Conservation (phyloP, 2,888 invertebrate species). For the Oconnorella tubifera region DNA sequence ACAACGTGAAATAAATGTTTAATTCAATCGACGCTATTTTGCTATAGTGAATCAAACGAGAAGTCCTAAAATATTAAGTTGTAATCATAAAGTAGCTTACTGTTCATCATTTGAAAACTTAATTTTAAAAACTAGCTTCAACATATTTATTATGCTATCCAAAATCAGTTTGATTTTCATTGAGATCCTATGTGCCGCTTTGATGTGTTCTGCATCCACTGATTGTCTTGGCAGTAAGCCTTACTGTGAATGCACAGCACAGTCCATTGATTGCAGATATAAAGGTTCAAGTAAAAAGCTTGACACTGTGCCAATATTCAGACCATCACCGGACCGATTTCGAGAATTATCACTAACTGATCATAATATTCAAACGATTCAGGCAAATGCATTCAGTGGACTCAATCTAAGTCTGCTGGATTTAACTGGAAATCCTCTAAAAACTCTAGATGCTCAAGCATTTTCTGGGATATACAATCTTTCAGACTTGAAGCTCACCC, state of each 20-base stretch:
- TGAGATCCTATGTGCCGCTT: no score
- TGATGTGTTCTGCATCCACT: no score
- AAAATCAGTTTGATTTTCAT: no score
- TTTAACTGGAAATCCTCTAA: constrained; percentile 7
- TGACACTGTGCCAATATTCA: neutral
- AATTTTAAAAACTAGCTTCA: no score
- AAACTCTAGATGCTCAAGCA: neutral
- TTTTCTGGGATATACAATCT: neutral
- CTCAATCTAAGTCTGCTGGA: neutral
- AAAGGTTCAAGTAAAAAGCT: neutral
- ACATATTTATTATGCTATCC: no score
- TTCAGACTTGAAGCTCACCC: neutral
- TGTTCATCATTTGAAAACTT: no score
- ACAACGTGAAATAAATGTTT: no score
- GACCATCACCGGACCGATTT: neutral
- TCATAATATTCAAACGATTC: neutral
- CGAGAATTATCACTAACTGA: neutral
- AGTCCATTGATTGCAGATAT: neutral
- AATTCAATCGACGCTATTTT: no score
- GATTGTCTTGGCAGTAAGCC: no score
- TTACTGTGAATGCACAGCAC: neutral
- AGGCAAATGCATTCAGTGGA: neutral
- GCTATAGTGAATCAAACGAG: no score
- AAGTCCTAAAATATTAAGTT: no score
- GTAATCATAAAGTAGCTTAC: no score